Evolutionary conservation across 35 echinoderm and acorn worm genomes (phyloP), one percentile per base, ranked within the genome.

Genomic region (Lytechinus variegatus): DNA sequence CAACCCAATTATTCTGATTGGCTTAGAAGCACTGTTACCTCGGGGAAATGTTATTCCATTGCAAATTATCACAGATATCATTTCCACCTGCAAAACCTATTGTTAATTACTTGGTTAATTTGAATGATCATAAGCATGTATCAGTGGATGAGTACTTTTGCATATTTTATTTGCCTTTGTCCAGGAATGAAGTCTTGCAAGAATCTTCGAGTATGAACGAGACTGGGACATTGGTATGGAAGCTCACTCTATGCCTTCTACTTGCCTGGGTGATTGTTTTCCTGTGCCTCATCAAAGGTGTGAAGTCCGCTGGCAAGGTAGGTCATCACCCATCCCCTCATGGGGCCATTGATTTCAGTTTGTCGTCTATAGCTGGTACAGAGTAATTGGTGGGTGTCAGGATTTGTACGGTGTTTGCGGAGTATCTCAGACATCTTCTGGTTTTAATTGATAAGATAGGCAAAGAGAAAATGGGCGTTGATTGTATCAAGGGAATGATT

Each of bases 251-350:
- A 9, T 96, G 95, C 57, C 97, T 99, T 7, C 28, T 96, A 1
- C 51, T 96, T 1, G 79, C 98, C 16, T 99, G 95, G 94, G 3
- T 95, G 8, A 86, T 99, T n/a, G 86, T 97, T 54, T 99, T 96
- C 89, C 86, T 99, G 0, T 97, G 95, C 86, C 92, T 99, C 54
- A 95, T 95, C 52, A 97, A 94, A 91, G 98, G 98, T 6, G 92
- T 99, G 86, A 99, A 99, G 58, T 96, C 98, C 10, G 94, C 92
- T 2, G 98, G 97, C 16, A 99, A 99, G 98, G 98, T 99, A 96
- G 8, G 27, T 11, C 1, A 7, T 4, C 54, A n/a, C 12, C 12
- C 66, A 0, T n/a, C 4, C n/a, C n/a, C 66, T 79, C 66, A 4
- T 0, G 66, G 66, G 3, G n/a, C 21, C 66, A 79, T 79, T 14